Percentiles rank a stretch among this genome's conserved stretches.
Evolutionary conservation across 1,140 invertebrate species (phyloP).

Genomic region (Hycleus cichorii): DNA sequence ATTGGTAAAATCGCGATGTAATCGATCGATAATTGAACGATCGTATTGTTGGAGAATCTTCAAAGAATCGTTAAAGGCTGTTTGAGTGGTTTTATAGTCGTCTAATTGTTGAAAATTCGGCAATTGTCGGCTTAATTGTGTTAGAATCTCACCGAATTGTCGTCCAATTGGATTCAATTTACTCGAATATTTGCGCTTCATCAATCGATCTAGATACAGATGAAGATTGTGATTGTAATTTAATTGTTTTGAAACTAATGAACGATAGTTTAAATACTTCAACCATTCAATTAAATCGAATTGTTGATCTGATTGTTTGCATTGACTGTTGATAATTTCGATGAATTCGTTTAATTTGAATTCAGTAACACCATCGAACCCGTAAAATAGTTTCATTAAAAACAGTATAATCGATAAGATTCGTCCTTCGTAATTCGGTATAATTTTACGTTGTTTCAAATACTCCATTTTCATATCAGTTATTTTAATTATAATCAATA

Average conservation of each 20-base stretch:
- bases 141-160: too few relatives aligned
- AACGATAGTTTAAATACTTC: slow-evolving; percentile 51
- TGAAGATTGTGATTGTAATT: too few relatives aligned
- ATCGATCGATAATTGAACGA: neutral
- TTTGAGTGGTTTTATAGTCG: too few relatives aligned
- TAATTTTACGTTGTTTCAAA: slow-evolving; percentile 3
- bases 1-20: slow-evolving; percentile 5
- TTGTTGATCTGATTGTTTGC: slow-evolving; percentile 35
- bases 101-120: neutral
- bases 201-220: too few relatives aligned
- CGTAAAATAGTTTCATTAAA: slow-evolving; percentile 53
- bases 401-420: slow-evolving; percentile 56
- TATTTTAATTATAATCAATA: slow-evolving; percentile 23
- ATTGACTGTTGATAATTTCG: slow-evolving; percentile 40
- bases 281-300: slow-evolving; percentile 59
- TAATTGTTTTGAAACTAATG: neutral
- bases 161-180: neutral
- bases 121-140: too few relatives aligned
- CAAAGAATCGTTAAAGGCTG: too few relatives aligned
- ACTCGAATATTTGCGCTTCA: neutral
- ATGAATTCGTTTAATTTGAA: slow-evolving; percentile 42
- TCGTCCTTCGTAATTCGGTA: slow-evolving; percentile 55
- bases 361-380: slow-evolving; percentile 56
- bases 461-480: slow-evolving; percentile 21
- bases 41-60: too few relatives aligned